Conservation (phyloP, 2,113 vertebrate species). For the Clarias gariepinus region DNA sequence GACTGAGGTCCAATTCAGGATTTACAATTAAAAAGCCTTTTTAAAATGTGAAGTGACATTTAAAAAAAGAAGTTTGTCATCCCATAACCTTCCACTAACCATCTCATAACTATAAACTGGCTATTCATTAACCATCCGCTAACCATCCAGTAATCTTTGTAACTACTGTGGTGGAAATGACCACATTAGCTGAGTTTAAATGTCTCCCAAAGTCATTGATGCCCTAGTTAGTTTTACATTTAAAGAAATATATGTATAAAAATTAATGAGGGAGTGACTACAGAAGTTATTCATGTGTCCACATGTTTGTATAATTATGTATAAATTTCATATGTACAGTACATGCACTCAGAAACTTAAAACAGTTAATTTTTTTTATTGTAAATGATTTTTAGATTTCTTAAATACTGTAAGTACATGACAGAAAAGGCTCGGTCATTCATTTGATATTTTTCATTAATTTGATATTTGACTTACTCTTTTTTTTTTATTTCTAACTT, state of each 20-base stretch:
- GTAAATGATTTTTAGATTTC: too few relatives aligned
- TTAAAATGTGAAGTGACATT: constrained; percentile 7
- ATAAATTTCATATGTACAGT: not conserved
- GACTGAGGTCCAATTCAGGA: constrained; percentile 24
- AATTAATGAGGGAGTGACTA: not conserved
- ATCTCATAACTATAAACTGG: not conserved
- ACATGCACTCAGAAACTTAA: too few relatives aligned
- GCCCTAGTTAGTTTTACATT: not conserved
- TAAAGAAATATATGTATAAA: not conserved
- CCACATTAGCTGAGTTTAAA: not conserved
- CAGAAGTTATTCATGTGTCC: not conserved
- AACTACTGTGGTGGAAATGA: not conserved
- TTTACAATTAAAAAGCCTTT: constrained; percentile 7
- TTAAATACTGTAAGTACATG: too few relatives aligned
- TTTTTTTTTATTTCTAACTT: too few relatives aligned
- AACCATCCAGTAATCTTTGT: not conserved
- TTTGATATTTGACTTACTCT: too few relatives aligned
- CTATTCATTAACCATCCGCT: not conserved
- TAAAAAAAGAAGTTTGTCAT: constrained; percentile 13
- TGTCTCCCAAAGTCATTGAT: not conserved
- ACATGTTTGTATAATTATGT: not conserved
- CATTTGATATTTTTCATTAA: too few relatives aligned
- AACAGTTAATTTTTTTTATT: too few relatives aligned
- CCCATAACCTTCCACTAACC: not conserved
- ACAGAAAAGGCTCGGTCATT: too few relatives aligned